Evolutionary conservation across 2,113 vertebrate species (phyloP), one percentile per base, ranked within the genome.

Genomic region (Bagarius yarrelli): DNA sequence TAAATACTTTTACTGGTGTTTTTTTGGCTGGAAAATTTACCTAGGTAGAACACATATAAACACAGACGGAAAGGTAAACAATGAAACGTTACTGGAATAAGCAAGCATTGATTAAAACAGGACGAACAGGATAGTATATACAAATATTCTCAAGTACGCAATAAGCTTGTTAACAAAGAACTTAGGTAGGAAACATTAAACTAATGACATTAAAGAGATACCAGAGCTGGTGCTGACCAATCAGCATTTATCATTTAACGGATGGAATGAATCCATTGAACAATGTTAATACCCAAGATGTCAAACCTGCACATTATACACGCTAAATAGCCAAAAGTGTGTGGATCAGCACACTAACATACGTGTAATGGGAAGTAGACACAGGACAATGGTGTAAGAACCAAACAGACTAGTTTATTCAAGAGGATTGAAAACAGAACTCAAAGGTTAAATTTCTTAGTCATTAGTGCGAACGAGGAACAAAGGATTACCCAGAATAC

Each of bases 211-310:
- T 34, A 67, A 67, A 67, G 25, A 32, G 53, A 30, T 57, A 40
- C 53, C 72, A 75, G 50, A 74, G 12, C 32, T 16, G 4, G 30
- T 75, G 6, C 18, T 75, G 72, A n/a, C 72, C 72, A 56, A 56
- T 57, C 32, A 60, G 23, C 13, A 57, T 74, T 34, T 25, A 60
- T 11, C 19, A 34, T 32, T 71, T 27, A 34, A 15, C 57, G 53
- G 30, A 32, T 36, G 9, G 8, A 36, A 21, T 52, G 25, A 18
- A 1, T 23, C 8, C 44, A 40, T 8, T 4, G 3, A 3, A 40
- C 36, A 4, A 25, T 21, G 18, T 8, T 76, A 40, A 61, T 27
- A 59, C 36, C 23, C 56, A 44, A 14, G 15, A 60, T 27, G n/a
- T 60, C 74, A 40, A 59, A 59, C 14, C 52, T 44, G 25, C 70